phyloP scores from a whole-genome alignment of 2,888 invertebrate species.

The Epistrophella euchroma region DNA sequence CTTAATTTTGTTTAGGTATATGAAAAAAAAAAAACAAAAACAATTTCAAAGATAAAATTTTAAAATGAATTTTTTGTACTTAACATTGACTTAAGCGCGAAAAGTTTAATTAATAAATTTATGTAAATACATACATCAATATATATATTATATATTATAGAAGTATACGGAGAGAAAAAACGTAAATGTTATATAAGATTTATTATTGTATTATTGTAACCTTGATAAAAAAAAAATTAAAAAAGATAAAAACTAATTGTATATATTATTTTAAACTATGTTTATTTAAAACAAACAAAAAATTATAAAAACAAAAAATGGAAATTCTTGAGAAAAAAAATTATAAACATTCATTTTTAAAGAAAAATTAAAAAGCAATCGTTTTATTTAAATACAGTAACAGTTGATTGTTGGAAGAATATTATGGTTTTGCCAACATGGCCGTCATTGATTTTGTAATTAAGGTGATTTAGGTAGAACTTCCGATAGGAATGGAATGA shows the following conservation, averaged over 20 bases:
- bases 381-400: constrained; percentile 41
- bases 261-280: constrained; percentile 69
- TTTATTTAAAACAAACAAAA: constrained; percentile 61
- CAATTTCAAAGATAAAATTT: constrained; percentile 16
- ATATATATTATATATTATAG: constrained; percentile 75
- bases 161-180: constrained; percentile 66
- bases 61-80: constrained; percentile 65
- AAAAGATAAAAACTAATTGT: constrained; percentile 52
- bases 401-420: neutral
- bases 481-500: neutral
- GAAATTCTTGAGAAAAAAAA: constrained; percentile 54
- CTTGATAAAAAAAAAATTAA: constrained; percentile 23
- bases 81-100: constrained; percentile 64
- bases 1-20: constrained; percentile 25
- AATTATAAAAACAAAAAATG: constrained; percentile 33
- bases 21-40: constrained; percentile 26
- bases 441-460: neutral
- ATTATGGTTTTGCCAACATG: neutral
- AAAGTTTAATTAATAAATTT: constrained; percentile 67
- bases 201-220: constrained; percentile 71
- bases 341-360: constrained; percentile 72
- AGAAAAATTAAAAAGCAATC: constrained; percentile 54
- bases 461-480: neutral
- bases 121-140: constrained; percentile 74
- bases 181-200: constrained; percentile 56